Conservation (phyloP, 2,113 vertebrate genomes). For the Dryoscopus gambensis region DNA sequence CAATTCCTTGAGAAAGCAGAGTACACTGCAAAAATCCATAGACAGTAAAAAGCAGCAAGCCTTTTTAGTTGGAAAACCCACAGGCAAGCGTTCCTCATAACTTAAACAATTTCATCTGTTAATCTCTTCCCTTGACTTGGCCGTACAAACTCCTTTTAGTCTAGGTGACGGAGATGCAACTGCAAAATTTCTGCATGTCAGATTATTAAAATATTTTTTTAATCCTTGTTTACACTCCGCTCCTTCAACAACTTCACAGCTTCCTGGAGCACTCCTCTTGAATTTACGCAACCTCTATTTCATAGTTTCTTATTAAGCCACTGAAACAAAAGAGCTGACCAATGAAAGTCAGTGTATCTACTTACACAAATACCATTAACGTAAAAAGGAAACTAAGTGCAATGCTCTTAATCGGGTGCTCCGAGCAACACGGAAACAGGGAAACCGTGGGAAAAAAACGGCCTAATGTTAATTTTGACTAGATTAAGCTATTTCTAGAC, state of each 20-base stretch:
- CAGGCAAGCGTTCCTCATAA: constrained; percentile 36
- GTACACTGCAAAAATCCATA: constrained; percentile 49
- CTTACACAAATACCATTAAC: constrained; percentile 16
- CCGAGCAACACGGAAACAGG: background rate
- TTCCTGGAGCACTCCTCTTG: background rate
- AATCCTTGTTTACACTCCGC: background rate
- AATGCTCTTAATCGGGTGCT: background rate
- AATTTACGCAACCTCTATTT: constrained; percentile 25
- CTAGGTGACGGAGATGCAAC: background rate
- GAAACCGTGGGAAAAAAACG: background rate
- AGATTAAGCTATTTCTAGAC: background rate
- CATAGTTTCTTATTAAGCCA: constrained; percentile 55
- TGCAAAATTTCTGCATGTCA: background rate
- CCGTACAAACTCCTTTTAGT: background rate
- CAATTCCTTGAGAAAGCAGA: constrained; percentile 43
- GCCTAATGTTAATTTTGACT: background rate
- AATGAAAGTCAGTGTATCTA: background rate
- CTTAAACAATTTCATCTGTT: background rate
- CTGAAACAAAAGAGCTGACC: constrained; percentile 17
- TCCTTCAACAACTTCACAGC: background rate
- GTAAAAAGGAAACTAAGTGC: background rate
- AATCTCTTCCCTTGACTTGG: background rate
- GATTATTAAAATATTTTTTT: background rate
- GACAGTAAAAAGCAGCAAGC: background rate
- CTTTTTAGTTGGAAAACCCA: background rate